Evolutionary conservation across 92 coral and sea anemone genomes (phyloP).

Genomic region (Actinostola sp.): DNA sequence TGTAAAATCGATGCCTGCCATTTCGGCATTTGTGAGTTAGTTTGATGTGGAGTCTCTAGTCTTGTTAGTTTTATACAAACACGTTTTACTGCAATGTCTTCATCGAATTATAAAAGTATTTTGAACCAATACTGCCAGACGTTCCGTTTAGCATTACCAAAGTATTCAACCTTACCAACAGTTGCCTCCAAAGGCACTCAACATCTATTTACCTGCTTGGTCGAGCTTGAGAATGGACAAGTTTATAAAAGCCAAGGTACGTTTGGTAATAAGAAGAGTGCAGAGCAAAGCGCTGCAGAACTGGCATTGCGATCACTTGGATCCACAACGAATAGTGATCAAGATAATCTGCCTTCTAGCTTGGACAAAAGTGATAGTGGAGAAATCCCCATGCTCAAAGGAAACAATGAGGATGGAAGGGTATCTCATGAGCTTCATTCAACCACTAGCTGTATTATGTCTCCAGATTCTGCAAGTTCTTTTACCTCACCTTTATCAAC

Average conservation of each 20-base stretch:
- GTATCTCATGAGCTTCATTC: too few species aligned
- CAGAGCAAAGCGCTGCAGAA: conserved; percentile 77
- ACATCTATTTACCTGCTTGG: conserved; percentile 11
- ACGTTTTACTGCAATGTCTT: neutral
- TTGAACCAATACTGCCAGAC: conserved; percentile 68
- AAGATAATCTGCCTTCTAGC: neutral
- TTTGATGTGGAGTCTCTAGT: too few species aligned
- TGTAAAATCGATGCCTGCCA: too few species aligned
- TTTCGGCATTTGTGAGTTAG: too few species aligned
- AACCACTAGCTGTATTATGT: neutral
- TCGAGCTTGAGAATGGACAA: conserved; percentile 52
- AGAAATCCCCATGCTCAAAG: neutral
- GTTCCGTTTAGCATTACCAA: conserved; percentile 52
- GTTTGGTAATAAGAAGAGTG: conserved; percentile 68
- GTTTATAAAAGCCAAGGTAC: conserved; percentile 44
- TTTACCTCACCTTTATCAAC: neutral
- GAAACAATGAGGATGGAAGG: too few species aligned
- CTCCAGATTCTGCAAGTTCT: conserved; percentile 4
- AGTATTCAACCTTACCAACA: conserved; percentile 40
- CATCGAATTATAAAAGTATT: conserved; percentile 53
- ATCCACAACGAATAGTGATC: neutral
- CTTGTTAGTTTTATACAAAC: neutral
- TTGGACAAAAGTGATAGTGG: neutral
- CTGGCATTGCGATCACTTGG: conserved; percentile 38
- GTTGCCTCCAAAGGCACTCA: conserved; percentile 14